A percentile compares a stretch with the other conserved stretches of the same genome.
phyloP scores from a whole-genome alignment of 2,888 invertebrate genomes.

The Flexamia atlantica region DNA sequence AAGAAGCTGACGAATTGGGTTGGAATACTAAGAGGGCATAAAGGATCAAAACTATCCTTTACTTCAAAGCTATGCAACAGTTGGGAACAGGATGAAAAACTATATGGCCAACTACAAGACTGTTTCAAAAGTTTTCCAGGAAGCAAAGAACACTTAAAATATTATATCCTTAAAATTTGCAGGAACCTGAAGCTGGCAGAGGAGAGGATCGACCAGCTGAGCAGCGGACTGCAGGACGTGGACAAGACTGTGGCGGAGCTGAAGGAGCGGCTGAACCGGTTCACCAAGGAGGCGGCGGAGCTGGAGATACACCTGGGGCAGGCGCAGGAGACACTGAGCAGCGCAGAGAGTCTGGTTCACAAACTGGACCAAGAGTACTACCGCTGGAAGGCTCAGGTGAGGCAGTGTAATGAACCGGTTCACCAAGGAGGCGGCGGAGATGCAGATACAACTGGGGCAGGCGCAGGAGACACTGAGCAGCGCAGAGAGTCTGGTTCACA shows the following conservation, averaged over 20 bases:
- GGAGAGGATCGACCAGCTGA: slow-evolving; percentile 87
- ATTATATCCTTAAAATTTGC: slow-evolving; percentile 66
- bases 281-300: slow-evolving; percentile 96
- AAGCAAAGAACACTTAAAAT: not conserved
- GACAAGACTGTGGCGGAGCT: slow-evolving; percentile 89
- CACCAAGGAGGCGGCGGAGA: slow-evolving; percentile 95
- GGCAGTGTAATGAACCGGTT: slow-evolving; percentile 79
- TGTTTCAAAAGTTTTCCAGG: too few species aligned
- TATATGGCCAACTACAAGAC: too few species aligned
- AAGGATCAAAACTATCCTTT: too few species aligned
- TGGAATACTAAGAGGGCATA: too few species aligned
- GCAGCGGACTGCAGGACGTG: slow-evolving; percentile 87
- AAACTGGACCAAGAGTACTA: slow-evolving; percentile 93
- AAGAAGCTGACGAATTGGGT: too few species aligned
- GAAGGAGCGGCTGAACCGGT: slow-evolving; percentile 87
- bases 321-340: slow-evolving; percentile 86
- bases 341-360: slow-evolving; percentile 89
- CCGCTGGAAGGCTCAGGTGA: slow-evolving; percentile 89
- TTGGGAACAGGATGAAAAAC: too few species aligned
- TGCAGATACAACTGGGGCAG: slow-evolving; percentile 89
- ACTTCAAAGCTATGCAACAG: too few species aligned
- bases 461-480: slow-evolving; percentile 87
- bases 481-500: slow-evolving; percentile 89
- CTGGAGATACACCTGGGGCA: slow-evolving; percentile 89
- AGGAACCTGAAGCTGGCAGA: slow-evolving; percentile 91